These are phyloP conservation scores for Passer domesticus DNA, from an alignment of 2,113 vertebrate genomes.

Conservation along the genomic window DNA sequence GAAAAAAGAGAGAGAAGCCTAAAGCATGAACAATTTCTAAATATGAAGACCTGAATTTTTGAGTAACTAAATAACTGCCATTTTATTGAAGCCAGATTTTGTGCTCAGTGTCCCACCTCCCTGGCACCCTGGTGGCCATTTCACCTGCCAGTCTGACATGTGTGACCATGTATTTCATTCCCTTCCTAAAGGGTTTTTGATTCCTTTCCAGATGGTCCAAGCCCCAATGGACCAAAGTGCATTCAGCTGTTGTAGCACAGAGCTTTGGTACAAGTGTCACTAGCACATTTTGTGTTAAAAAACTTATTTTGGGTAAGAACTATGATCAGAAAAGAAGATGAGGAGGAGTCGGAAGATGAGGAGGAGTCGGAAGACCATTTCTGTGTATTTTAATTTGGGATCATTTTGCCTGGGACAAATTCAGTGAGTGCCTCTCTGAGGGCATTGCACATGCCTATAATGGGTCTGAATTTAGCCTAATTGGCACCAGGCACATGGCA, in stretches of 20 bases:
- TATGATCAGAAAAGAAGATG: background rate
- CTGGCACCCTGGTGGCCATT: background rate
- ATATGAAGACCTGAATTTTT: background rate
- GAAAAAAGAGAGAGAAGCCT: background rate
- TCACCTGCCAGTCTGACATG: background rate
- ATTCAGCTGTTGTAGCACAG: background rate
- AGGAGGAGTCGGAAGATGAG: background rate
- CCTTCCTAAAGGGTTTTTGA: background rate
- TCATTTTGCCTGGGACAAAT: background rate
- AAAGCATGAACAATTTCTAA: background rate
- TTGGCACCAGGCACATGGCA: background rate
- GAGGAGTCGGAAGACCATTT: background rate
- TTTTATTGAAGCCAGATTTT: background rate
- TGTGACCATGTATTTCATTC: background rate
- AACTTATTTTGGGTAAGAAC: background rate
- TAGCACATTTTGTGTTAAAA: background rate
- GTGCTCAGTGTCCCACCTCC: background rate
- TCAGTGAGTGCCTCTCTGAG: background rate
- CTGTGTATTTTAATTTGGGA: background rate
- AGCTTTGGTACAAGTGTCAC: background rate
- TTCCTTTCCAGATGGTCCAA: background rate
- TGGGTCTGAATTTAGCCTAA: background rate
- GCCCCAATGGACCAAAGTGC: background rate
- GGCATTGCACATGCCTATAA: background rate
- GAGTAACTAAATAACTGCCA: background rate